Percentiles rank a stretch among this genome's conserved stretches.
phyloP scores from a whole-genome alignment of 2,888 invertebrate species.

The Phytoseiulus persimilis region DNA sequence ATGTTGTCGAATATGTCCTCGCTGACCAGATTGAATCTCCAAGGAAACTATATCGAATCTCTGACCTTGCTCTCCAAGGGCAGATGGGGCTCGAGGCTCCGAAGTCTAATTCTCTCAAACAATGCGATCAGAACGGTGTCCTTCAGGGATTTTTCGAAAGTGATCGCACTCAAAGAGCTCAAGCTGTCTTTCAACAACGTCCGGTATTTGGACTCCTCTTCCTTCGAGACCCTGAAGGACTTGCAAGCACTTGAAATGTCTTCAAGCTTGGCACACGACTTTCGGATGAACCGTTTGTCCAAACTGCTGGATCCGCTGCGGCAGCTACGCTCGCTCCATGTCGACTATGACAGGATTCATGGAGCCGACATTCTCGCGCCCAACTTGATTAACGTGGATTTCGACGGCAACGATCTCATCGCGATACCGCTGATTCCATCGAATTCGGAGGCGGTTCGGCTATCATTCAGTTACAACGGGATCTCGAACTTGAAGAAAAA shows the following conservation, averaged over 20 bases:
- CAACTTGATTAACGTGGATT: constrained; percentile 70
- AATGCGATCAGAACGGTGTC: constrained; percentile 76
- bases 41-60: constrained; percentile 44
- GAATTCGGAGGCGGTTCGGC: background rate
- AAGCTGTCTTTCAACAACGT: constrained; percentile 48
- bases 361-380: constrained; percentile 60
- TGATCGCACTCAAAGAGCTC: constrained; percentile 54
- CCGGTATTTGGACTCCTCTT: constrained; percentile 40
- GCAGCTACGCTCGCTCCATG: constrained; percentile 45
- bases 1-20: constrained; percentile 42
- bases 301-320: constrained; percentile 39
- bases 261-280: constrained; percentile 11
- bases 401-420: constrained; percentile 75
- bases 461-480: constrained; percentile 28
- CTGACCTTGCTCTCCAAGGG: constrained; percentile 59
- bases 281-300: background rate
- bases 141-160: constrained; percentile 67
- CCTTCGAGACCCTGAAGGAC: constrained; percentile 52
- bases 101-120: constrained; percentile 81
- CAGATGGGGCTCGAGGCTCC: constrained; percentile 69
- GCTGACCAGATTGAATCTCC: constrained; percentile 44
- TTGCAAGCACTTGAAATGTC: constrained; percentile 65
- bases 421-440: constrained; percentile 55
- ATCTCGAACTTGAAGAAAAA: constrained; percentile 58
- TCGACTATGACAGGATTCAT: constrained; percentile 64